Conservation (phyloP, 2,797 vertebrate genomes). For the Pangasius djambal region DNA sequence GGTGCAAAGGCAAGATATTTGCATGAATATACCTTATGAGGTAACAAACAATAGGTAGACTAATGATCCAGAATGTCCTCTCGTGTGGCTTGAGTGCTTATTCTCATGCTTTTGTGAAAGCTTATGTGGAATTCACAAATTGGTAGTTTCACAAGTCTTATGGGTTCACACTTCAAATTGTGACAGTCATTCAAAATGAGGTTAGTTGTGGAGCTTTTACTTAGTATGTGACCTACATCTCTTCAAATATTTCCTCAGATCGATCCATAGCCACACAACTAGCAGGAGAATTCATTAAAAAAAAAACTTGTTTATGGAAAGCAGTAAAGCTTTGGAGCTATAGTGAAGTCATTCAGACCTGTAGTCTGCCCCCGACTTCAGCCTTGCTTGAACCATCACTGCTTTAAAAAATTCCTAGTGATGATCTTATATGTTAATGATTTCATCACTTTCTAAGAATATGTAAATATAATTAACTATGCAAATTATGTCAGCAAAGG, state of each 20-base stretch:
- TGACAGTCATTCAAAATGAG: background rate
- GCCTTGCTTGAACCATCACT: background rate
- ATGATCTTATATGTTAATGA: background rate
- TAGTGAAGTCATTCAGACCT: background rate
- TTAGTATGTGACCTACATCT: background rate
- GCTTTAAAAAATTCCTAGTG: background rate
- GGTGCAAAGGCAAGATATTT: constrained; percentile 2
- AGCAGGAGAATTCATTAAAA: background rate
- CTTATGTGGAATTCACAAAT: background rate
- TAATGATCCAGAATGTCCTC: background rate
- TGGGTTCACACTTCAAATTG: background rate
- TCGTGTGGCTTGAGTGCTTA: background rate
- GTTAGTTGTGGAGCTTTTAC: background rate
- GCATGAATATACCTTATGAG: background rate
- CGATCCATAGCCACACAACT: background rate
- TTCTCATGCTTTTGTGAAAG: background rate
- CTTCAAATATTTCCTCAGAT: background rate
- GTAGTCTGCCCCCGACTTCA: background rate
- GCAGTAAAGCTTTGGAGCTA: background rate
- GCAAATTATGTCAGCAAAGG: background rate
- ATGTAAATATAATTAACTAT: background rate
- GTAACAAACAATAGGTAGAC: background rate
- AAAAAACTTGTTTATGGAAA: background rate
- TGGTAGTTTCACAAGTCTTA: background rate
- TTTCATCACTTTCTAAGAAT: background rate